Evolutionary conservation across 2,797 vertebrate species (phyloP), one percentile per base, ranked within the genome.

Genomic region (Poecile montanus): DNA sequence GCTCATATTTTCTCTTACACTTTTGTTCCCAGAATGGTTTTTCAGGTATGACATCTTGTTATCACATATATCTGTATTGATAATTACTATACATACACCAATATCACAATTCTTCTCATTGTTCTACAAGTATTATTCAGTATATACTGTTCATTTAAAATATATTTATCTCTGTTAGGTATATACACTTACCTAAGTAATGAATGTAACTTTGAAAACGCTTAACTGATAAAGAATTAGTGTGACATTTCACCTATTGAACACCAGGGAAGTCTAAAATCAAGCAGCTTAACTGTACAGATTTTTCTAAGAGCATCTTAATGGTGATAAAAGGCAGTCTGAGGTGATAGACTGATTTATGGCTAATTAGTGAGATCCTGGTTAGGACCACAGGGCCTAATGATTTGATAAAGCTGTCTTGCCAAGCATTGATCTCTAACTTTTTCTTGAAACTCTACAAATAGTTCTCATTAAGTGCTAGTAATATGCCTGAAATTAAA

Each of bases 341-440:
- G 85, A 90, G 13, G 40, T 67, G 54, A 91, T 6, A 71, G 71
- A 63, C 62, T 73, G 25, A 87, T 92, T 73, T 73, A 53, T 79
- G 44, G 30, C 48, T 93, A 88, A 93, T 93, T 95, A 93, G 72
- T n/a, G 38, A 85, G 65, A 71, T 80, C 61, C 68, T 71, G 12
- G 20, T 56, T 91, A 87, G 63, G 75, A 58, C 29, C 32, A 36
- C 36, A 79, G 78, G 65, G 29, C 13, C 21, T 88, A 88, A 93
- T 88, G 72, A 91, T 38, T 89, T 95, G 63, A 73, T 89, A 48
- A 83, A 80, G 68, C 73, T 80, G 38, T 67, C 79, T 42, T 68
- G 29, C 42, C 47, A 80, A 81, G 16, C 81, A 93, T 73, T 0
- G 9, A 85, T 93, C 42, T 74, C 68, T 54, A 72, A 76, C 44